Evolutionary conservation across 2,113 vertebrate genomes (phyloP).

Genomic region (Buteo buteo): DNA sequence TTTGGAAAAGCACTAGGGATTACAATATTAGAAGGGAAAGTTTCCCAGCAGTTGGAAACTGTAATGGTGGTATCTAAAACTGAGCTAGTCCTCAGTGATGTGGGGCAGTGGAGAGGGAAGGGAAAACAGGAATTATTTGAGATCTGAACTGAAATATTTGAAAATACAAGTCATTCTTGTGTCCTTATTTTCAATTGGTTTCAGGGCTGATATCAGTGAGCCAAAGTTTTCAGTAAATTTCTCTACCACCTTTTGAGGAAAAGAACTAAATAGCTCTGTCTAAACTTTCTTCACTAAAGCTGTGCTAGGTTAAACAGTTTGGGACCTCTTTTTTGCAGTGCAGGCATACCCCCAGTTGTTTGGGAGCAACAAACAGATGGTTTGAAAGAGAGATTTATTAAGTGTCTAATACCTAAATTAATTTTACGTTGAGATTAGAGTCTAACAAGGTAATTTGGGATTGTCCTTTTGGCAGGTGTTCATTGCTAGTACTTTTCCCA

Average conservation of each 20-base stretch:
- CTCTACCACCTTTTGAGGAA: neutral
- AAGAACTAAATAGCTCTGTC: neutral
- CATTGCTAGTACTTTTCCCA: neutral
- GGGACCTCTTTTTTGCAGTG: slow-evolving; percentile 7
- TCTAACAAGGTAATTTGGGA: slow-evolving; percentile 51
- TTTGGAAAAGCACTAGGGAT: neutral
- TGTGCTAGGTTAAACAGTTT: neutral
- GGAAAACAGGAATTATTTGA: neutral
- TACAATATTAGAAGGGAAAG: neutral
- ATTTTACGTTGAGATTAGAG: slow-evolving; percentile 24
- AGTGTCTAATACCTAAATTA: slow-evolving; percentile 35
- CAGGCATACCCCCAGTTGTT: neutral
- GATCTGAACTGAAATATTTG: neutral
- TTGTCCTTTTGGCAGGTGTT: slow-evolving; percentile 42
- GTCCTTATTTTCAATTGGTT: neutral
- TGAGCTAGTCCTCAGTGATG: neutral
- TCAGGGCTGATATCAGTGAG: neutral
- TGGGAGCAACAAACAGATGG: slow-evolving; percentile 34
- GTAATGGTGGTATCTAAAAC: neutral
- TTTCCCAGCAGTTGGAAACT: neutral
- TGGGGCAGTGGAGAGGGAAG: neutral
- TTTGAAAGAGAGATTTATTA: slow-evolving; percentile 41
- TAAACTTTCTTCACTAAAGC: neutral
- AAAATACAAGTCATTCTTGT: neutral
- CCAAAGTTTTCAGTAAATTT: neutral